Evolutionary conservation across 2,113 vertebrate genomes (phyloP).

Genomic region (Corythaixoides concolor): DNA sequence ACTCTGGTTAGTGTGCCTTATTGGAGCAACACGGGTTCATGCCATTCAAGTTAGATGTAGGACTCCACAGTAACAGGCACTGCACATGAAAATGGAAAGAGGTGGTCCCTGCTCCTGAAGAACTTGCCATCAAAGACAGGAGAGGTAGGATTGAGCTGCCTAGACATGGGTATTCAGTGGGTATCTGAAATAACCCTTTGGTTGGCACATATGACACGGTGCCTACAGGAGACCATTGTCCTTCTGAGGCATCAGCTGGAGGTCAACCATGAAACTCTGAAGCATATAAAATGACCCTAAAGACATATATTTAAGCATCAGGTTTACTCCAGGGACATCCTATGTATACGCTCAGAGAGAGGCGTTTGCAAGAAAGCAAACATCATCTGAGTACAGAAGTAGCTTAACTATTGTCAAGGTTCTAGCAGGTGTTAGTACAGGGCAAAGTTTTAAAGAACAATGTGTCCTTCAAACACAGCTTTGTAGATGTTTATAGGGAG

Average conservation of each 20-base stretch:
- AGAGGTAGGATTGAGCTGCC: background rate
- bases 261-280: background rate
- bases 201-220: rapidly evolving
- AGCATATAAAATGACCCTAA: background rate
- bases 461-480: background rate
- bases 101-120: background rate
- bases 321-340: background rate
- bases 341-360: background rate
- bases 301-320: background rate
- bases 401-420: background rate
- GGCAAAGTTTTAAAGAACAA: background rate
- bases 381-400: background rate
- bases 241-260: background rate
- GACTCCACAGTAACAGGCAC: background rate
- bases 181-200: background rate
- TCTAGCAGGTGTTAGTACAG: background rate
- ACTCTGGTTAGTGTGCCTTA: background rate
- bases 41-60: background rate
- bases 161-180: background rate
- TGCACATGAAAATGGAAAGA: background rate
- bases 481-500: background rate
- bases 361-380: background rate
- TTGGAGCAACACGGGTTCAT: background rate
- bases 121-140: background rate
- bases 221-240: background rate